phyloP scores from a whole-genome alignment of 2,113 vertebrate genomes.

The Cryptotis parvus region DNA sequence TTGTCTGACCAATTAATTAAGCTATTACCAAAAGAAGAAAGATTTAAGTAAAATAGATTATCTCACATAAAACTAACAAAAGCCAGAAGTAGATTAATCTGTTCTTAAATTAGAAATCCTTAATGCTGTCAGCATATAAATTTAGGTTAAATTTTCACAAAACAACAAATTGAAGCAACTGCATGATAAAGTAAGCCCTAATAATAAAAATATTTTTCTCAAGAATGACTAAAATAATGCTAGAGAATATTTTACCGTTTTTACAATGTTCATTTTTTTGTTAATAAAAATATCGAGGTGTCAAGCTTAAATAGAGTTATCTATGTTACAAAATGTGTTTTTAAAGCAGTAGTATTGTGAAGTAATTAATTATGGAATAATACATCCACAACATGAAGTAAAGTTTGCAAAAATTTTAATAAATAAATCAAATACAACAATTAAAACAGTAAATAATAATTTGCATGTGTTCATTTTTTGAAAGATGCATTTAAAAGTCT shows the following conservation, averaged over 20 bases:
- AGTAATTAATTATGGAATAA: slow-evolving; percentile 8
- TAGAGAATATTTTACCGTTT: not conserved
- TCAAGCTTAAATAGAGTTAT: slow-evolving; percentile 13
- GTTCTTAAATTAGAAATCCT: slow-evolving; percentile 59
- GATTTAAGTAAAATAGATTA: slow-evolving; percentile 73
- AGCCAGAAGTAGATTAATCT: slow-evolving; percentile 69
- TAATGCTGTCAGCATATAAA: slow-evolving; percentile 61
- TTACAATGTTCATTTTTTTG: slow-evolving; percentile 31
- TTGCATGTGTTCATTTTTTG: not conserved
- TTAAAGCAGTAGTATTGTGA: not conserved
- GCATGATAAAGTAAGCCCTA: slow-evolving; percentile 27
- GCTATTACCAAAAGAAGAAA: slow-evolving; percentile 70
- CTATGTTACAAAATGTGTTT: not conserved
- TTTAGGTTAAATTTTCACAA: slow-evolving; percentile 60
- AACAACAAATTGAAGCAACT: slow-evolving; percentile 52
- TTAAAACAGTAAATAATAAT: not conserved
- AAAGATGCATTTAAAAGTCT: slow-evolving; percentile 13
- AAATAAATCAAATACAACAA: not conserved
- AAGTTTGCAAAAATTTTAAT: not conserved
- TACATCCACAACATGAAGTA: not conserved
- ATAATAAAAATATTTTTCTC: not conserved
- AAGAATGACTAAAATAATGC: slow-evolving; percentile 24
- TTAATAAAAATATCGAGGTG: not conserved
- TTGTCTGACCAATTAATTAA: slow-evolving; percentile 76
- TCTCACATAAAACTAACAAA: slow-evolving; percentile 69